Base-by-base conservation (phyloP, 2,113 vertebrate genomes). In the Myrmecobius fasciatus region DNA sequence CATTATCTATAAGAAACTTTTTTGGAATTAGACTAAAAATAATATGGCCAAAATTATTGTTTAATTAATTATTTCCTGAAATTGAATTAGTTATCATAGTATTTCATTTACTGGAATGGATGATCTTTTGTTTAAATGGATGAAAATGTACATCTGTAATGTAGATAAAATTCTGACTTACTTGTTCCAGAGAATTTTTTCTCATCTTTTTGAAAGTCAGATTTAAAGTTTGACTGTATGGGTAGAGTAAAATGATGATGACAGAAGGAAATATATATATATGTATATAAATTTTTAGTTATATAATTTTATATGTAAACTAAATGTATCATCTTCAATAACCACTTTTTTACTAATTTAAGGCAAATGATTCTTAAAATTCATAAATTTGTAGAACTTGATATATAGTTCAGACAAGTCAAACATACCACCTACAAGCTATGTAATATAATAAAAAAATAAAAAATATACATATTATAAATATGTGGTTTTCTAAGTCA, bases 251-350 rank as follows among this genome's bases (percentile, higher is more conserved):
- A 93, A 96, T 49, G 92, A 92, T 89, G 25, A 51, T 94, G 48
- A 90, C 67, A 96, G 52, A 95, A 24, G 93, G 7, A 46, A 54
- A 25, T 90, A 94, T 94, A 31, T 60, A 26, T 52, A 93, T 47
- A 54, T 96, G 17, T 89, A n/a, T 94, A 96, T 94, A 97, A 97
- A 96, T 95, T 94, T 89, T 56, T 48, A 88, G 11, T 94, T 95
- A 14, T 92, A n/a, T 91, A 83, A 94, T 90, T 95, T 93, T 95
- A 92, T 89, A 94, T 97, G 95, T 90, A 97, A 96, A 96, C 89
- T 92, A 93, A 95, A 43, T 75, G 31, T 56, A 93, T 91, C 43
- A n/a, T 91, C 95, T 96, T 96, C 91, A 94, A 93, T 91, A 94
- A 91, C 75, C 10, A 53, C 60, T 43, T 83, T 83, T 83, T 20